Conservation (phyloP, 1,140 invertebrate genomes). For the Lethocerus indicus region DNA sequence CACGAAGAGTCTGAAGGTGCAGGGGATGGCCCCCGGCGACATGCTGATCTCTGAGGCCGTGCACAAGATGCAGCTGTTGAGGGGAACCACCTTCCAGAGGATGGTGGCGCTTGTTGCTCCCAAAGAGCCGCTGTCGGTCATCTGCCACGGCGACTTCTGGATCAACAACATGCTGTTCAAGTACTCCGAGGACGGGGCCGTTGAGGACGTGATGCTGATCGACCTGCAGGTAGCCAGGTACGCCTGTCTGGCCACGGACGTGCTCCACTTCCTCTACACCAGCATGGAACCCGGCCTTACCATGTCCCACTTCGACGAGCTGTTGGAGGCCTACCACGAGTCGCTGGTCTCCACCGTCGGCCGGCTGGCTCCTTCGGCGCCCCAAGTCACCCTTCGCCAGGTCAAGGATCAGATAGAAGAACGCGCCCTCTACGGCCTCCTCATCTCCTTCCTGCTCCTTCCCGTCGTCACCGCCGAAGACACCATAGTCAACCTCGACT, state of each 20-base stretch:
- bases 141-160: slow-evolving; percentile 33
- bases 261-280: slow-evolving; percentile 26
- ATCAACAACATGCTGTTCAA: slow-evolving; percentile 34
- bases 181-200: slow-evolving; percentile 17
- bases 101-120: slow-evolving; percentile 10
- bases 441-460: slow-evolving; percentile 15
- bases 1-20: slow-evolving; percentile 4
- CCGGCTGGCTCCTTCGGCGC: slow-evolving; percentile 7
- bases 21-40: slow-evolving; percentile 8
- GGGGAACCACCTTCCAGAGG: slow-evolving; percentile 11
- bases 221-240: slow-evolving; percentile 26
- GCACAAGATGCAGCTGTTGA: slow-evolving; percentile 11
- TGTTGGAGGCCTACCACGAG: slow-evolving; percentile 35
- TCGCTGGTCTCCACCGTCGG: slow-evolving; percentile 21
- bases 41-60: slow-evolving; percentile 19
- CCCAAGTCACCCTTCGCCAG: background rate
- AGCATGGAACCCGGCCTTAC: slow-evolving; percentile 30
- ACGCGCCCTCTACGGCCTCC: slow-evolving; percentile 13
- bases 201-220: slow-evolving; percentile 22
- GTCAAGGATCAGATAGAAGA: slow-evolving; percentile 12
- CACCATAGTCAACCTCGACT: slow-evolving; percentile 1
- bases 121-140: slow-evolving; percentile 14
- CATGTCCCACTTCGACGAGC: slow-evolving; percentile 25
- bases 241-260: slow-evolving; percentile 24
- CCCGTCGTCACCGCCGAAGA: slow-evolving; percentile 11